Evolutionary conservation across 1,140 invertebrate species (phyloP).

Genomic region (Parasteatoda tepidariorum): DNA sequence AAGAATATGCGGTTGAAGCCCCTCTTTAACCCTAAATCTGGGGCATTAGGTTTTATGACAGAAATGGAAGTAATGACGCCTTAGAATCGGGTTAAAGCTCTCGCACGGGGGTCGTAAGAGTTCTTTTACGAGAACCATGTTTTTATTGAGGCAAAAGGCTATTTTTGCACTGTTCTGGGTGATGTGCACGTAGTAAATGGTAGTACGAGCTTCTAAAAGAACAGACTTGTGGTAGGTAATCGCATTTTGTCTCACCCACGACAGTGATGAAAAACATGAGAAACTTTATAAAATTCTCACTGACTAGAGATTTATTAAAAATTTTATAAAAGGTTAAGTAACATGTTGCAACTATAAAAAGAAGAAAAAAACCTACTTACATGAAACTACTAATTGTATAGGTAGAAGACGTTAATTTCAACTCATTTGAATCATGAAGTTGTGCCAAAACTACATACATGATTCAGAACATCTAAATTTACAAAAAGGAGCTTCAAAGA

Average conservation of each 20-base stretch:
- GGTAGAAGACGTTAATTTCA: no score
- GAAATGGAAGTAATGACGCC: slow-evolving; percentile 53
- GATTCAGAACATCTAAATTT: no score
- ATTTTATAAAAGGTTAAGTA: no score
- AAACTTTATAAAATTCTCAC: slow-evolving; percentile 45
- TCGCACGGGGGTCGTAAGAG: slow-evolving; percentile 34
- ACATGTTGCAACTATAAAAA: no score
- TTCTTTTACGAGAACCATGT: slow-evolving; percentile 45
- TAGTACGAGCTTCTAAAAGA: slow-evolving; percentile 18
- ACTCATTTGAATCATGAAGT: no score
- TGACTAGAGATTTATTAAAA: no score
- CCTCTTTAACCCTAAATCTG: slow-evolving; percentile 52
- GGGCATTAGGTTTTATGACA: slow-evolving; percentile 56
- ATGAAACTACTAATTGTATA: no score
- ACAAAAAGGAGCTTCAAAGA: no score
- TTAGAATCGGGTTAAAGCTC: slow-evolving; percentile 46
- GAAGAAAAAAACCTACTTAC: no score
- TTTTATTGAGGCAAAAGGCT: slow-evolving; percentile 44
- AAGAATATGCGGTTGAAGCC: slow-evolving; percentile 42
- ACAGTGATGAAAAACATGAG: slow-evolving; percentile 38
- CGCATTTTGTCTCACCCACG: slow-evolving; percentile 40
- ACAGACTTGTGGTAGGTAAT: slow-evolving; percentile 36
- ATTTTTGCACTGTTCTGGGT: slow-evolving; percentile 15
- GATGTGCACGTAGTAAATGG: slow-evolving; percentile 31
- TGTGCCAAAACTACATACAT: no score